Conservation (phyloP, 2,888 invertebrate species). For the Bibio marci region DNA sequence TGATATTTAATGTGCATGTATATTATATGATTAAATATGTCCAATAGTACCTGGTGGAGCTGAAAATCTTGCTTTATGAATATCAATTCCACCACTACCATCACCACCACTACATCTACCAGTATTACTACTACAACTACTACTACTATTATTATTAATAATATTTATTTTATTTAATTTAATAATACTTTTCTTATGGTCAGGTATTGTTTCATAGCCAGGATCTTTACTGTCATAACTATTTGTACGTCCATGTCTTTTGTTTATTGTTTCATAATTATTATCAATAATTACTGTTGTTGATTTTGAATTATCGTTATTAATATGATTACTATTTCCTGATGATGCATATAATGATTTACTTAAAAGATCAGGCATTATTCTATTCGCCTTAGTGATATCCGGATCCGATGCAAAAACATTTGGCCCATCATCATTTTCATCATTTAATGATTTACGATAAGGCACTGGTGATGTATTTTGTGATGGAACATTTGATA, state of each 20-base stretch:
- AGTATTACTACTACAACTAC: no score
- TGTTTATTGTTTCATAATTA: constrained; percentile 43
- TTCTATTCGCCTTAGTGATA: constrained; percentile 9
- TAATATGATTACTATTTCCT: constrained; percentile 30
- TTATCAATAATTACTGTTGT: constrained; percentile 24
- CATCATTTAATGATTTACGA: constrained; percentile 13
- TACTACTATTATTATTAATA: constrained; percentile 10
- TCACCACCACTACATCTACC: neutral
- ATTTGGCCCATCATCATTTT: neutral
- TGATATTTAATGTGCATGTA: no score
- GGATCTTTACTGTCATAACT: constrained; percentile 33
- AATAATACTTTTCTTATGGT: constrained; percentile 13
- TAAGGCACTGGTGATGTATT: constrained; percentile 22
- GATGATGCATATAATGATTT: constrained; percentile 14
- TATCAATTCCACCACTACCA: neutral
- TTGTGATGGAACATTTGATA: constrained; percentile 24
- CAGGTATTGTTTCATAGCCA: constrained; percentile 42
- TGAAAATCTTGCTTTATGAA: neutral
- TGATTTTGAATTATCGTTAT: constrained; percentile 16
- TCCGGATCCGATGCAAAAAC: constrained; percentile 5
- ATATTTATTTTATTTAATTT: constrained; percentile 7
- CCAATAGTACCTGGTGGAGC: constrained; percentile 2
- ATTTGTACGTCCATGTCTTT: constrained; percentile 29
- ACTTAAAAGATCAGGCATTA: constrained; percentile 13
- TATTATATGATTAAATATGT: no score